Evolutionary conservation across 1,140 invertebrate species (phyloP).

Genomic region (Formica selysi): DNA sequence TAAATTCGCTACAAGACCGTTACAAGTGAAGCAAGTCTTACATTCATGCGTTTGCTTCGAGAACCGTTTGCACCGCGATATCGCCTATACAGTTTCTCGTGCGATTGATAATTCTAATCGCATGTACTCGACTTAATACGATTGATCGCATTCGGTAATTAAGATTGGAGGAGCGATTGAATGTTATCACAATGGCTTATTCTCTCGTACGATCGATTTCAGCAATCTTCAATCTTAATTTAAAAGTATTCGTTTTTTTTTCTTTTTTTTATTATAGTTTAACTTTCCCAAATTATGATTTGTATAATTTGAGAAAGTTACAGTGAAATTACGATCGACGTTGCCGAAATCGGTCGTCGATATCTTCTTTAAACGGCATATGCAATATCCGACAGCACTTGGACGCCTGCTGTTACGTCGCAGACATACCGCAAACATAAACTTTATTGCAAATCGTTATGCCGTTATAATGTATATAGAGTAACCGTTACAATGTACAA

Average conservation of each 20-base stretch:
- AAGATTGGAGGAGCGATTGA: conserved; percentile 45
- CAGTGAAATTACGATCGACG: conserved; percentile 12
- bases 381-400: neutral
- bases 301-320: neutral
- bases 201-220: conserved; percentile 28
- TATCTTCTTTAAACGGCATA: conserved; percentile 13
- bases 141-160: conserved; percentile 53
- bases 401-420: conserved; percentile 15
- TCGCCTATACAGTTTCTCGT: neutral
- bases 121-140: conserved; percentile 6
- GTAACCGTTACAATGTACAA: conserved; percentile 43
- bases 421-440: conserved; percentile 25
- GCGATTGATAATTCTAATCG: conserved; percentile 50
- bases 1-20: conserved; percentile 49
- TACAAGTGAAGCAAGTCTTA: conserved; percentile 68
- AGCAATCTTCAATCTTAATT: conserved; percentile 24
- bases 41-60: neutral
- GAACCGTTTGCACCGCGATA: conserved; percentile 15
- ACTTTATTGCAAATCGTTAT: conserved; percentile 40
- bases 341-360: conserved; percentile 15
- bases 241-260: neutral
- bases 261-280: no score
- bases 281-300: no score
- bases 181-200: conserved; percentile 58
- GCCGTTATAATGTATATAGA: conserved; percentile 47